Evolutionary conservation across 1,140 invertebrate genomes (phyloP).

Genomic region (Calliopsis andreniformis): DNA sequence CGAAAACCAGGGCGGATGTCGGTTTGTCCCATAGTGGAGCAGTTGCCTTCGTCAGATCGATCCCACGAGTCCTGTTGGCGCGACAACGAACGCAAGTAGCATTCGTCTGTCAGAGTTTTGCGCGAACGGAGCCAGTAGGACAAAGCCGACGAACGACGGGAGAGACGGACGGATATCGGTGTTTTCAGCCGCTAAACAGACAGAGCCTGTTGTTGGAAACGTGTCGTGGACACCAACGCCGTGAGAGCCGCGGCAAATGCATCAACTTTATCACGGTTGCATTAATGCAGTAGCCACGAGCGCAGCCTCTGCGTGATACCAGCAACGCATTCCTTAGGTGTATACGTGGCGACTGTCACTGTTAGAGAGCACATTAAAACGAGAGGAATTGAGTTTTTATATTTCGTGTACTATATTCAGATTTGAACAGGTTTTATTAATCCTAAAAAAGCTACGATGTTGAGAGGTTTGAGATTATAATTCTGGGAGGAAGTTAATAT

Average conservation of each 20-base stretch:
- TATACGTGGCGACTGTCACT: too few species aligned
- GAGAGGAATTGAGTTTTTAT: too few species aligned
- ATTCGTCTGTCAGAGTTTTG: constrained; percentile 48
- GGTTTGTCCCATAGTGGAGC: constrained; percentile 17
- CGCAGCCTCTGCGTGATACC: background rate
- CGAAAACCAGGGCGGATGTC: constrained; percentile 25
- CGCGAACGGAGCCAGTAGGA: constrained; percentile 35
- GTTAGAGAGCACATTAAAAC: too few species aligned
- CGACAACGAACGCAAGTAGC: constrained; percentile 35
- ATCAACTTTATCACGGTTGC: constrained; percentile 1
- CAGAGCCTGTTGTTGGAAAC: constrained; percentile 57
- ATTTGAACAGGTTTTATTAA: too few species aligned
- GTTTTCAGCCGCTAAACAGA: constrained; percentile 61
- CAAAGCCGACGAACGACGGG: constrained; percentile 38
- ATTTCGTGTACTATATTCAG: too few species aligned
- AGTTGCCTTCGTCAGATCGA: constrained; percentile 17
- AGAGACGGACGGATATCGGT: constrained; percentile 65
- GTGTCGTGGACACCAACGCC: constrained; percentile 1
- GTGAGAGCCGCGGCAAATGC: background rate
- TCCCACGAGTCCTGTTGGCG: constrained; percentile 27
- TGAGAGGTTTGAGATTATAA: too few species aligned
- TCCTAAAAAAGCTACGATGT: too few species aligned
- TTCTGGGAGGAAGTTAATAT: too few species aligned
- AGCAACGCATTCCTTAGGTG: too few species aligned
- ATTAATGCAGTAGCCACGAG: background rate